phyloP scores from a whole-genome alignment of 2,113 vertebrate species.

The Brienomyrus longianalis region DNA sequence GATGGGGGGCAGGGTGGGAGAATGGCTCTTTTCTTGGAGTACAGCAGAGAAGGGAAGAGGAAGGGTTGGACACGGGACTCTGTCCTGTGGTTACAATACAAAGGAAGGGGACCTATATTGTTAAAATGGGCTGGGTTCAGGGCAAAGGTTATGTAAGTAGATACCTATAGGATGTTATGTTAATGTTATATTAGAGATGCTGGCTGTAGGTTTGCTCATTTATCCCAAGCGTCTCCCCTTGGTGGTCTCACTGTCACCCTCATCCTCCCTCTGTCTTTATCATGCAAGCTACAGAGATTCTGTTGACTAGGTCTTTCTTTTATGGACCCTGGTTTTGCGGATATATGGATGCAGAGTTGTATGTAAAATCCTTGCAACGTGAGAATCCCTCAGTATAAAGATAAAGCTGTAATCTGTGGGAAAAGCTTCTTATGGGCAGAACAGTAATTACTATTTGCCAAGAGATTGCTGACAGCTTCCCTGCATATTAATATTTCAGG shows the following conservation, averaged over 20 bases:
- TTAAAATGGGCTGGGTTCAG: constrained; percentile 16
- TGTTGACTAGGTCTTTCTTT: not conserved
- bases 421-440: not conserved
- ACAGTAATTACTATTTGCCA: not conserved
- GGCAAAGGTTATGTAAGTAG: constrained; percentile 39
- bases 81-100: constrained; percentile 19
- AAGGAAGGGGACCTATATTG: constrained; percentile 24
- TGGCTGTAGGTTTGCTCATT: not conserved
- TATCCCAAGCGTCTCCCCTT: constrained; percentile 23
- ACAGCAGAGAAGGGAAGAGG: constrained; percentile 23
- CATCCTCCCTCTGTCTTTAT: not conserved
- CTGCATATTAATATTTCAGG: not conserved
- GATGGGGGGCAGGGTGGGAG: not conserved
- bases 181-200: constrained; percentile 11
- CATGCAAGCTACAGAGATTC: not conserved
- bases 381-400: not conserved
- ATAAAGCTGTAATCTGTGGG: not conserved
- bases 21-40: constrained; percentile 17
- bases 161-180: constrained; percentile 47
- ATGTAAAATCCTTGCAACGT: not conserved
- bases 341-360: not conserved
- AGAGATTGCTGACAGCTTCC: not conserved
- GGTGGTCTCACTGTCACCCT: not conserved
- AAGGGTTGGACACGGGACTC: constrained; percentile 26
- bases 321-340: not conserved